Conservation (phyloP, 2,113 vertebrate species). For the Esox niger region DNA sequence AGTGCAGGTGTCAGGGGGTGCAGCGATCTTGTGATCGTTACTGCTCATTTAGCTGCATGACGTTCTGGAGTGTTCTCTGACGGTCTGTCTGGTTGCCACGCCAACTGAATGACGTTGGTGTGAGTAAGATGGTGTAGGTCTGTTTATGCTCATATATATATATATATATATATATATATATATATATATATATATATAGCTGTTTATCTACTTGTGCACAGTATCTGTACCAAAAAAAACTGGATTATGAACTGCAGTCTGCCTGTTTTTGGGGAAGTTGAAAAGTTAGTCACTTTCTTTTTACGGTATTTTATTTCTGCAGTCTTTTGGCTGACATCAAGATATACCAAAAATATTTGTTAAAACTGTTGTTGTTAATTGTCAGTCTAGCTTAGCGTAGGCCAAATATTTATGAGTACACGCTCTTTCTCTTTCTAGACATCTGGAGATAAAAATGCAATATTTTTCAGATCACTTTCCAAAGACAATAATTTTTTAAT, state of each 20-base stretch:
- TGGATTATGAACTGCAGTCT: constrained; percentile 82
- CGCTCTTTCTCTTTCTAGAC: constrained; percentile 66
- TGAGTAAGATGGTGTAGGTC: constrained; percentile 45
- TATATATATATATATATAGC: constrained; percentile 44
- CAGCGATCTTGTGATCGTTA: constrained; percentile 11
- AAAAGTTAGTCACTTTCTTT: constrained; percentile 46
- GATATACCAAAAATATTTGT: constrained; percentile 85
- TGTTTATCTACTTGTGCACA: constrained; percentile 77
- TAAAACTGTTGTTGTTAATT: constrained; percentile 75
- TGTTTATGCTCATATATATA: constrained; percentile 27
- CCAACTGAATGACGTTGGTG: constrained; percentile 28
- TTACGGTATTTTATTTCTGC: constrained; percentile 49
- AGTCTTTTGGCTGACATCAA: constrained; percentile 70
- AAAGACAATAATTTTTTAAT: constrained; percentile 66
- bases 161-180: constrained; percentile 46
- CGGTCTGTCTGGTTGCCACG: constrained; percentile 27
- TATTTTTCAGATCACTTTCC: constrained; percentile 78
- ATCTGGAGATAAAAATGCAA: constrained; percentile 78
- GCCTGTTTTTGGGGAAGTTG: constrained; percentile 74
- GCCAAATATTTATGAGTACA: constrained; percentile 78
- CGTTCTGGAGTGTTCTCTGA: constrained; percentile 33
- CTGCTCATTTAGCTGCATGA: constrained; percentile 29
- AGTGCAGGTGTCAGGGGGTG: constrained; percentile 29
- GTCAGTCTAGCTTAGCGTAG: constrained; percentile 75
- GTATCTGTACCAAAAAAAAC: constrained; percentile 84